Evolutionary conservation across 2,797 vertebrate genomes (phyloP).

Genomic region (Crenichthys baileyi): DNA sequence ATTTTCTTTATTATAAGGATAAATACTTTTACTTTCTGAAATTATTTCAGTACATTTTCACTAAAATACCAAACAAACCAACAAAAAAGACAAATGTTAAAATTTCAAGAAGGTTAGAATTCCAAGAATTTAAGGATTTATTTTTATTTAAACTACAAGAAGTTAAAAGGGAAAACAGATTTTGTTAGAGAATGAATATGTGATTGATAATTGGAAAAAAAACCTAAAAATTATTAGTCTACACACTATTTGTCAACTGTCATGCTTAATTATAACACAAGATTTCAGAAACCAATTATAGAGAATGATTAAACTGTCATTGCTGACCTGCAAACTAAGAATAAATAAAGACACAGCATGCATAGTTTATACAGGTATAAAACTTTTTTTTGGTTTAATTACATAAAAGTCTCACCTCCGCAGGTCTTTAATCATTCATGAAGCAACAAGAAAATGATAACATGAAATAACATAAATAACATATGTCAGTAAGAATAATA

Average conservation of each 20-base stretch:
- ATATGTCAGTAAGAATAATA: neutral
- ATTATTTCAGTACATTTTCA: neutral
- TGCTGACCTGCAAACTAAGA: too few species aligned
- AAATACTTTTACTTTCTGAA: neutral
- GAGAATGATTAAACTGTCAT: neutral
- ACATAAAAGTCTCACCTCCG: neutral
- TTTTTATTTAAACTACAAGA: neutral
- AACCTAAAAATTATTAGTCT: neutral
- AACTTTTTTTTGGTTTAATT: neutral
- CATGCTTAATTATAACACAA: neutral
- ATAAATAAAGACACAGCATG: neutral
- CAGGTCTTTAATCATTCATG: neutral
- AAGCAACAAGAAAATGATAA: neutral
- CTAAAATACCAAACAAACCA: neutral
- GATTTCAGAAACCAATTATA: neutral
- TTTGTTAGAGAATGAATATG: neutral
- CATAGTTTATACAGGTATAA: neutral
- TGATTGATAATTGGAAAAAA: neutral
- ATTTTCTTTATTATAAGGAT: neutral
- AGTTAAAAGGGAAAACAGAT: neutral
- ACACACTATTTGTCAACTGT: neutral
- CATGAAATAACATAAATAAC: neutral
- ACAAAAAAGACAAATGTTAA: neutral
- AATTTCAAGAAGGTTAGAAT: neutral
- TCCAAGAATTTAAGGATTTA: neutral